Percentiles rank a stretch among this genome's conserved stretches.
phyloP scores from a whole-genome alignment of 2,113 vertebrate species.

The Takifugu bimaculatus region DNA sequence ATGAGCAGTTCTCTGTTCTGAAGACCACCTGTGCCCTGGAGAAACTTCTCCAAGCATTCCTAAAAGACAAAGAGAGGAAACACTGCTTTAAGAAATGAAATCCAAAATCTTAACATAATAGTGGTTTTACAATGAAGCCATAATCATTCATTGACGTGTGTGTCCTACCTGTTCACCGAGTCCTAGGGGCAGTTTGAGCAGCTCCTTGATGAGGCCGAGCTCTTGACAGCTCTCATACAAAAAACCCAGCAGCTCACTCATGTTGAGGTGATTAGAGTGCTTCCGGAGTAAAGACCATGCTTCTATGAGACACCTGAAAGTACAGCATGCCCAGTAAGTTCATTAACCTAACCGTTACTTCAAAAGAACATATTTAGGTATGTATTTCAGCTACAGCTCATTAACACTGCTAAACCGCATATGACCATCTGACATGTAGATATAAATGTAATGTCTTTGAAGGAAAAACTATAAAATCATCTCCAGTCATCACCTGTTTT shows the following conservation, averaged over 20 bases:
- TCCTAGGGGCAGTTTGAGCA: constrained; percentile 87
- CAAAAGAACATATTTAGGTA: too few relatives aligned
- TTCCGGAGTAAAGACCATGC: constrained; percentile 85
- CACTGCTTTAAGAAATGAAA: background rate
- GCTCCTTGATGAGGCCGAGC: constrained; percentile 86
- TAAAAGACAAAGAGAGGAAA: constrained; percentile 48
- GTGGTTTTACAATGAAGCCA: too few relatives aligned
- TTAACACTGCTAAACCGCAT: background rate
- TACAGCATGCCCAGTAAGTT: background rate
- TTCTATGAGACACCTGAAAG: constrained; percentile 83
- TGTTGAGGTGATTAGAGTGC: constrained; percentile 77
- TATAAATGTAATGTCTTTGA: background rate
- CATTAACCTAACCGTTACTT: too few relatives aligned
- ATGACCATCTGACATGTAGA: background rate
- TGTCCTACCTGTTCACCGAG: constrained; percentile 81
- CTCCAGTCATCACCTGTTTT: constrained; percentile 79
- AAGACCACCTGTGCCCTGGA: constrained; percentile 79
- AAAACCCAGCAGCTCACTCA: constrained; percentile 81
- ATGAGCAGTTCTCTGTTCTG: constrained; percentile 87
- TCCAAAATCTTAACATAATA: background rate
- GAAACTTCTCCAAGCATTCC: constrained; percentile 88
- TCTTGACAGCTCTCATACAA: constrained; percentile 88
- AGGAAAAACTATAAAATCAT: too few relatives aligned
- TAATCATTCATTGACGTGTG: background rate
- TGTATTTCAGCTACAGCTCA: too few relatives aligned